Conservation (phyloP, 2,797 vertebrate species). For the Leptodactylus fallax region DNA sequence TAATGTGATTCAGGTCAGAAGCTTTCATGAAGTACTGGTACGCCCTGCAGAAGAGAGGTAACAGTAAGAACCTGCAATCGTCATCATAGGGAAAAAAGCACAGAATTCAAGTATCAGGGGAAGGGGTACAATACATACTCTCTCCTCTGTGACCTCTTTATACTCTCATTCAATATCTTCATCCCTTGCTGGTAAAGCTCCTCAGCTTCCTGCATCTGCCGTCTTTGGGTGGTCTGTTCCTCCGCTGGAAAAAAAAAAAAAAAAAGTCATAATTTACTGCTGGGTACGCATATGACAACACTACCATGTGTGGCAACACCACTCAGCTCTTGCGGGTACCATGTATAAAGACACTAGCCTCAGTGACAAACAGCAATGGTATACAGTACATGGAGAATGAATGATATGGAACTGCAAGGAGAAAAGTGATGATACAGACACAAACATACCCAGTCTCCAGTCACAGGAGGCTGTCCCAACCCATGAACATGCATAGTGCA, state of each 20-base stretch:
- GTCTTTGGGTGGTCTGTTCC: slow-evolving; percentile 87
- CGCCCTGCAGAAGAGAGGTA: slow-evolving; percentile 77
- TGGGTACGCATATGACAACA: too few relatives aligned
- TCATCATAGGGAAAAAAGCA: neutral
- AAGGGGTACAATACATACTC: slow-evolving; percentile 78
- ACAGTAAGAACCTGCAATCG: neutral
- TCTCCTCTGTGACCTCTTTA: slow-evolving; percentile 87
- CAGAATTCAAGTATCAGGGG: neutral
- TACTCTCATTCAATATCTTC: slow-evolving; percentile 89
- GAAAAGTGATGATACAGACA: too few relatives aligned
- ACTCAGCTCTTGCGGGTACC: too few relatives aligned
- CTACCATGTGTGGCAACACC: too few relatives aligned
- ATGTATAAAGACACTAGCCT: too few relatives aligned
- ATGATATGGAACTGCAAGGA: too few relatives aligned
- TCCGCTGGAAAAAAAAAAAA: slow-evolving; percentile 78
- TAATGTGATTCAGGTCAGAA: slow-evolving; percentile 89
- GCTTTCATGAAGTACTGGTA: slow-evolving; percentile 90
- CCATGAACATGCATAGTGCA: too few relatives aligned
- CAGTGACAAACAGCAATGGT: too few relatives aligned
- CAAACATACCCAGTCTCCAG: too few relatives aligned
- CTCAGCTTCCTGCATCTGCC: slow-evolving; percentile 88
- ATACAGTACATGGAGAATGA: too few relatives aligned
- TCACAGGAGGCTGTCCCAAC: too few relatives aligned
- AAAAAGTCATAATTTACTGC: neutral
- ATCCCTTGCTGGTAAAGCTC: slow-evolving; percentile 88